phyloP scores from a whole-genome alignment of 2,113 vertebrate genomes.

The Fulmarus glacialis region DNA sequence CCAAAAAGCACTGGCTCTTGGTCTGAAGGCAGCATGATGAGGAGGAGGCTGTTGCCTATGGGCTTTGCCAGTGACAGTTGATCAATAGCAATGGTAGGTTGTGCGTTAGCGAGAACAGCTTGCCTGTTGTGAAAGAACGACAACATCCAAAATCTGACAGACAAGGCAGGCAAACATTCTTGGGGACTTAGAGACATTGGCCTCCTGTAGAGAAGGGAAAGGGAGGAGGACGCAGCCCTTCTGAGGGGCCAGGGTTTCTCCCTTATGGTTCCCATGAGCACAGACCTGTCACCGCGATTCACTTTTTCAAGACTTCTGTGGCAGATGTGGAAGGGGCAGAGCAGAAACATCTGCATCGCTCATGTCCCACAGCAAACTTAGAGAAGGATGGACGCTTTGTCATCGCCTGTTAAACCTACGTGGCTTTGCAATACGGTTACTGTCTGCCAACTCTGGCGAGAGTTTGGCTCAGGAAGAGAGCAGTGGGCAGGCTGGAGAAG shows the following conservation, averaged over 20 bases:
- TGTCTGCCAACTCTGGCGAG: not conserved
- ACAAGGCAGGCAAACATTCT: not conserved
- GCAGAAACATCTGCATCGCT: not conserved
- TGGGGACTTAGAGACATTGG: not conserved
- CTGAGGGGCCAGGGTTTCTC: not conserved
- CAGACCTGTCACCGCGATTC: fast-evolving
- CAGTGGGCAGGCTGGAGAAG: not conserved
- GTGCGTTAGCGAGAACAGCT: not conserved
- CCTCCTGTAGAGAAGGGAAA: not conserved
- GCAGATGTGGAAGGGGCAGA: not conserved
- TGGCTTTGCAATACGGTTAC: not conserved
- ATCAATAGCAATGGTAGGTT: not conserved
- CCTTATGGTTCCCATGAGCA: not conserved
- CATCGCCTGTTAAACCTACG: not conserved
- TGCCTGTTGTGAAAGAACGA: not conserved
- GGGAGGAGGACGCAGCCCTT: not conserved
- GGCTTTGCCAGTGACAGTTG: not conserved
- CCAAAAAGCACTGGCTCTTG: not conserved
- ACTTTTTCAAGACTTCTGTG: not conserved
- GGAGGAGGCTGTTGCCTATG: not conserved
- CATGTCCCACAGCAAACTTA: not conserved
- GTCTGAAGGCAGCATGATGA: not conserved
- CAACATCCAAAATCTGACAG: not conserved
- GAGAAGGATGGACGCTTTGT: not conserved
- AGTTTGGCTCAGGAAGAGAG: not conserved